Evolutionary conservation across 2,113 vertebrate species (phyloP).

Genomic region (Nothoprocta perdicaria): DNA sequence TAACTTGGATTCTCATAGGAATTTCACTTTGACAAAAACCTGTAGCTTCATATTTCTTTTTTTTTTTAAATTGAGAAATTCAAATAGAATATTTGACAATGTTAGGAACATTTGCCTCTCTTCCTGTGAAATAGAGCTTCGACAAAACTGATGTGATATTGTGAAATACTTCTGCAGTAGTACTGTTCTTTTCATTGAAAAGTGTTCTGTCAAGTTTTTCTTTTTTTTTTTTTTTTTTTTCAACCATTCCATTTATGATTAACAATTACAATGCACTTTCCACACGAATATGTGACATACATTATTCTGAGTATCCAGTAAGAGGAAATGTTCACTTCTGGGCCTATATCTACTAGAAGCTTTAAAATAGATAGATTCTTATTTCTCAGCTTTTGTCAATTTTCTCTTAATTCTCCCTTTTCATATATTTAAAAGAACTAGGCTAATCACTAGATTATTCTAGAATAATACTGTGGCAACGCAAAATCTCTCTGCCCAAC

Average conservation of each 20-base stretch:
- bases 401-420: too few relatives aligned
- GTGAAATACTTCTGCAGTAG: neutral
- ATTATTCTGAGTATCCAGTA: too few relatives aligned
- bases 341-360: too few relatives aligned
- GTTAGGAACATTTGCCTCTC: neutral
- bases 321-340: too few relatives aligned
- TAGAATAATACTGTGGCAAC: too few relatives aligned
- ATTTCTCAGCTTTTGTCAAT: too few relatives aligned
- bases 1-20: neutral
- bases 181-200: neutral
- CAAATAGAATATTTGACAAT: neutral
- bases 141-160: neutral
- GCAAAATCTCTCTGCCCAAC: neutral
- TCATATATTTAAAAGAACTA: too few relatives aligned
- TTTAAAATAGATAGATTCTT: too few relatives aligned
- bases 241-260: neutral
- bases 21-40: neutral
- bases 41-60: neutral
- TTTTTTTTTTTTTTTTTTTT: neutral
- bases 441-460: too few relatives aligned
- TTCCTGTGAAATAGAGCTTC: constrained; percentile 1
- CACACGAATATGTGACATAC: neutral
- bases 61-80: neutral
- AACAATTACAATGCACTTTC: neutral
- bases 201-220: neutral